Conservation (phyloP, 2,797 vertebrate genomes). For the Trachurus trachurus region DNA sequence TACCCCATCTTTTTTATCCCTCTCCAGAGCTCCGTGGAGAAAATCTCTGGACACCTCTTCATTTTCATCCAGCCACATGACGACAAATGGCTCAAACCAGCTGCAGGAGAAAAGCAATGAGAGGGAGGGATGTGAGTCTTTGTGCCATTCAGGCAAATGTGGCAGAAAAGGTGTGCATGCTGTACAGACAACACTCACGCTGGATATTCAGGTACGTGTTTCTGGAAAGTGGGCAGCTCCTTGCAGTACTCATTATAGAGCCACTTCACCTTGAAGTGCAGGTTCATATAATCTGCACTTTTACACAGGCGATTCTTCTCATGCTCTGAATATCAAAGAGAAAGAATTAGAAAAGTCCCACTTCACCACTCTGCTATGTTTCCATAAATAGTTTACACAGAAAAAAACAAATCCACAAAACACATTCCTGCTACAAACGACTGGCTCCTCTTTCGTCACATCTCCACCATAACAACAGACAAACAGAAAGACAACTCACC, state of each 20-base stretch:
- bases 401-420: conserved; percentile 2
- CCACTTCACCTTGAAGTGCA: conserved; percentile 99
- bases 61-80: conserved; percentile 98
- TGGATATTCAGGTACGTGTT: conserved; percentile 93
- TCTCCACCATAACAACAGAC: conserved; percentile 1
- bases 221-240: conserved; percentile 93
- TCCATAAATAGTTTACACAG: not conserved
- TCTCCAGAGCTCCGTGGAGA: conserved; percentile 94
- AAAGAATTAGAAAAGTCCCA: conserved; percentile 40
- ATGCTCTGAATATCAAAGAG: conserved; percentile 86
- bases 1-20: conserved; percentile 98
- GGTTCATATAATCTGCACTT: conserved; percentile 98
- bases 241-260: conserved; percentile 97
- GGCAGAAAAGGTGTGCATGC: not conserved
- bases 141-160: not conserved
- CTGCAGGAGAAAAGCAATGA: conserved; percentile 73
- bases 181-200: conserved; percentile 73
- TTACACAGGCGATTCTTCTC: conserved; percentile 97
- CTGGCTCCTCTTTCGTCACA: not conserved
- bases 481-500: conserved; percentile 80
- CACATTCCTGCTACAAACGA: conserved; percentile 1
- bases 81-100: conserved; percentile 98
- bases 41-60: conserved; percentile 98
- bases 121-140: conserved; percentile 24
- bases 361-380: not conserved